These are phyloP conservation scores for Lamellibrachia satsuma DNA, from an alignment of 2,888 invertebrate species.

Conservation along the genomic window DNA sequence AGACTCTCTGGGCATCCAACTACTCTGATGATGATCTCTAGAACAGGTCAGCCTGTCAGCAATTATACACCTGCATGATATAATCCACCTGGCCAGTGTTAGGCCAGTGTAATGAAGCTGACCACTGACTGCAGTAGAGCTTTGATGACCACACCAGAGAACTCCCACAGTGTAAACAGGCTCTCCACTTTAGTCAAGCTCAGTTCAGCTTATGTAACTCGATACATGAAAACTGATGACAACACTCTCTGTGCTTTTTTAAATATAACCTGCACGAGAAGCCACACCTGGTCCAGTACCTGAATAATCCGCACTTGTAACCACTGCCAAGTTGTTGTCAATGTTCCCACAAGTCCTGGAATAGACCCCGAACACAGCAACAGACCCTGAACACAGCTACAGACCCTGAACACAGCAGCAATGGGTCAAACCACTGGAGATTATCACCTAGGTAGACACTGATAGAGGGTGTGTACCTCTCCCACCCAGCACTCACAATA, in stretches of 20 bases:
- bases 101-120: not conserved
- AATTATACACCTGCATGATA: not conserved
- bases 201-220: not conserved
- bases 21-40: not conserved
- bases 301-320: not conserved
- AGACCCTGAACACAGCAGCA: not conserved
- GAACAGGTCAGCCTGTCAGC: not conserved
- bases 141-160: not conserved
- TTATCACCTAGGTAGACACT: not conserved
- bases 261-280: not conserved
- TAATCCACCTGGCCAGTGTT: not conserved
- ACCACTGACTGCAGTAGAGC: not conserved
- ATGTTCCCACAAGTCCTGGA: too few relatives aligned
- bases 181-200: not conserved
- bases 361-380: too few relatives aligned
- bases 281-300: not conserved
- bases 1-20: not conserved
- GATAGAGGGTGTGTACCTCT: conserved; percentile 9
- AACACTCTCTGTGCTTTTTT: not conserved
- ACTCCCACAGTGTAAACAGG: not conserved
- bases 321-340: not conserved
- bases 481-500: not conserved
- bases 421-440: not conserved
- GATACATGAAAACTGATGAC: not conserved
- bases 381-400: not conserved